Evolutionary conservation across 1,140 invertebrate species (phyloP), one percentile per base, ranked within the genome.

Genomic region (Tetramorium simillimum): DNA sequence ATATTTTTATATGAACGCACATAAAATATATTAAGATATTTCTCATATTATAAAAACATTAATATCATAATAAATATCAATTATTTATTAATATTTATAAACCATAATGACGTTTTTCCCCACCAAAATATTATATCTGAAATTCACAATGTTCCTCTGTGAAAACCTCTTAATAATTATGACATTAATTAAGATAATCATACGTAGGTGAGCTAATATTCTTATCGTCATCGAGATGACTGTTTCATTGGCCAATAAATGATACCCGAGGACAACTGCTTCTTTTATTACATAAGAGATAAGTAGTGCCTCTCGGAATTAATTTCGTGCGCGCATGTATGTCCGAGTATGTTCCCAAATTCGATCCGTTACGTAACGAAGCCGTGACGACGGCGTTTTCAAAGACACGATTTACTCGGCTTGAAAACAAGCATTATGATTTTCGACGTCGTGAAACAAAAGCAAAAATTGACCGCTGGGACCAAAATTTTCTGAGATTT

Each of bases 271-370:
- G 80, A 21, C 53, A 84, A 60, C 40, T 37, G 69, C 24, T 49
- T 84, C 24, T 82, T 82, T 72, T 69, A 58, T 80, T 80, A 82
- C 40, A 43, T 75, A 84, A 84, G 69, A 73, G 53, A 75, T 82
- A 82, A 75, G 58, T 84, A 73, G n/a, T 46, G 53, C 37, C n/a
- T 43, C 53, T 14, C 5, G 9, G 24, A 75, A 84, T 84, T 84
- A 75, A 73, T 75, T 75, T 62, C 18, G 16, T 21, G 46, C 53
- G 24, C 51, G 21, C 18, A 18, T 24, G 28, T 51, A 4, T 10
- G 24, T 73, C 6, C 56, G 40, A 46, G 69, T 60, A 67, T 72
- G 69, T n/a, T 24, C 69, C 80, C 21, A 75, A 75, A 84, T 75
- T 73, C 56, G 40, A 73, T 3, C 21, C 0, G 0, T 88, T 80